phyloP scores from a whole-genome alignment of 2,113 vertebrate species.

The Ranitomeya imitator region DNA sequence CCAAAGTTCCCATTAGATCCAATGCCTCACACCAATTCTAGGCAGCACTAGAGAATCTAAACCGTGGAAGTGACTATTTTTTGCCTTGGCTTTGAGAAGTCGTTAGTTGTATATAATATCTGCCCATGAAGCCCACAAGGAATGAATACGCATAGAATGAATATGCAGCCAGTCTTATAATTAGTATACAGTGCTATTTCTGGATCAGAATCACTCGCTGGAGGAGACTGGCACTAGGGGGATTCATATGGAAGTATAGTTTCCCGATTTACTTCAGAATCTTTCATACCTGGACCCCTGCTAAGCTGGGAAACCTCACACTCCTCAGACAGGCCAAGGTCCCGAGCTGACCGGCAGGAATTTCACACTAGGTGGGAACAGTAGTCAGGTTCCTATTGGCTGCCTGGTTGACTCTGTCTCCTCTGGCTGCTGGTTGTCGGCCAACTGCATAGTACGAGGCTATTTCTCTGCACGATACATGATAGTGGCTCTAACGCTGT shows the following conservation, averaged over 20 bases:
- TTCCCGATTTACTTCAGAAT: slow-evolving; percentile 30
- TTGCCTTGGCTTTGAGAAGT: background rate
- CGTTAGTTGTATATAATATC: background rate
- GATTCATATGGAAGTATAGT: slow-evolving; percentile 18
- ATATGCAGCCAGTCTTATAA: slow-evolving; percentile 24
- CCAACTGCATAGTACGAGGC: background rate
- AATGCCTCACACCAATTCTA: background rate
- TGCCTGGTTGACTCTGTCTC: background rate
- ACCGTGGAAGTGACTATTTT: background rate
- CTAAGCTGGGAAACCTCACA: slow-evolving; percentile 32
- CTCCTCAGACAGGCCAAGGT: slow-evolving; percentile 5
- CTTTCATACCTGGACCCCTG: slow-evolving; percentile 39
- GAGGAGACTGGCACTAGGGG: slow-evolving; percentile 14
- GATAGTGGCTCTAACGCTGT: background rate
- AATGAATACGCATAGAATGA: background rate
- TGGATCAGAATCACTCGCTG: slow-evolving; percentile 16
- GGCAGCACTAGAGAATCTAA: background rate
- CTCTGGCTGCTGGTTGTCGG: slow-evolving; percentile 13
- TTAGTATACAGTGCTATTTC: slow-evolving; percentile 23
- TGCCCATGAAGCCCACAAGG: background rate
- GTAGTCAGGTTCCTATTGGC: slow-evolving; percentile 17
- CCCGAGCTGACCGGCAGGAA: slow-evolving; percentile 20
- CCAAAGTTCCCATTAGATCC: background rate
- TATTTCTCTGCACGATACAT: background rate
- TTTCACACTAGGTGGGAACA: slow-evolving; percentile 39